Evolutionary conservation across 2,113 vertebrate species (phyloP), one percentile per base, ranked within the genome.

Genomic region (Lampris incognitus): DNA sequence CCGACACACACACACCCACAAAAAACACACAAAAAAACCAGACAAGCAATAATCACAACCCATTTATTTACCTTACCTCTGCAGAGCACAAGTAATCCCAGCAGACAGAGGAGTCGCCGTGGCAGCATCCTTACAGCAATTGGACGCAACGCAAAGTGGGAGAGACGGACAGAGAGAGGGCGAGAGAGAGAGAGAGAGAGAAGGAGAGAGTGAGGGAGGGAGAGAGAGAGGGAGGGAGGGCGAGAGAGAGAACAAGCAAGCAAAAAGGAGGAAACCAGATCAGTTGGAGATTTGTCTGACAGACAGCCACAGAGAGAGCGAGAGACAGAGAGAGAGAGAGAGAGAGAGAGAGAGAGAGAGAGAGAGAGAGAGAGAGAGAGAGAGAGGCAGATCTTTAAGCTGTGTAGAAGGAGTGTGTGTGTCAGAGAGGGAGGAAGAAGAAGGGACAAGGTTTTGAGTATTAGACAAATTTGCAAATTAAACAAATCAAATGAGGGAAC

Each of bases 81-180:
- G 82, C 89, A 92, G 80, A 92, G 74, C 52, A 69, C 3, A 3
- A 92, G 70, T 71, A 91, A 44, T 60, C 67, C 82, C 77, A 92
- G 70, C 75, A 92, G 78, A 78, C 1, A 11, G 70, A 90, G 68
- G 0, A 90, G 73, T 8, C 61, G 4, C 78, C 59, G 1, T 36
- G 49, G 46, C 41, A 55, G 65, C 91, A 94, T 94, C 72, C 66
- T 90, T 38, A 40, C 8, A 1, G 36, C 1, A 11, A 59, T 11
- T n/a, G 6, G 41, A 62, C n/a, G 51, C 37, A 24, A 38, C 1
- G 61, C 38, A 6, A 24, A 49, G 4, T 6, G 37, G 24, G 44
- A 24, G n/a, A 24, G 24, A 24, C 24, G 24, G 24, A 24, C 24
- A 24, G 24, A 69, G 24, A 52, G n/a, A n/a, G n/a, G 42, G 42